Evolutionary conservation across 2,797 vertebrate species (phyloP), one percentile per base, ranked within the genome.

Genomic region (Pseudomugil tenellus): DNA sequence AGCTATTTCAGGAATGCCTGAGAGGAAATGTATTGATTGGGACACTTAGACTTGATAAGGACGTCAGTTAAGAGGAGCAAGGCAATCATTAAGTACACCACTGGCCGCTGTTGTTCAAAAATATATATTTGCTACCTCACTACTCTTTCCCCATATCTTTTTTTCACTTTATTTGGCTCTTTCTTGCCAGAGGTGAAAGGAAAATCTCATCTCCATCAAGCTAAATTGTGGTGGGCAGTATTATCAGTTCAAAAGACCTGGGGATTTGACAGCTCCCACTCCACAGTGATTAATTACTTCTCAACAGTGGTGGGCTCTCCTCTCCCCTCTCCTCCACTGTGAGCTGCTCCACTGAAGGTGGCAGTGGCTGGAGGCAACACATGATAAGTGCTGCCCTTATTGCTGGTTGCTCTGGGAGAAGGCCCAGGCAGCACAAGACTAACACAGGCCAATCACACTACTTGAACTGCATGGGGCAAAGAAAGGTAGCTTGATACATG

Each of bases 211-310:
- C 96, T 97, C 95, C 95, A 95, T 97, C 96, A 95, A 94, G 92
- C 94, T 96, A 96, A 96, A 97, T 97, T 97, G 96, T 96, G 94
- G 93, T 93, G 95, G 96, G 96, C 96, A 96, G 95, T 93, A 96
- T 96, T 97, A 97, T 98, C 96, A 96, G 96, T 95, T 94, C 93
- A 94, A 95, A 95, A 95, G 96, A 95, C 94, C 95, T 94, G 93
- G 95, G 95, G 95, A 96, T 96, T 96, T 98, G 97, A 97, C 96
- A 98, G 96, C 94, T 94, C 92, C 94, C 93, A 93, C 95, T 96
- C 95, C 95, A 96, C 95, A 94, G 95, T 98, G 97, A 98, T 98
- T 98, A 98, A 98, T 98, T 97, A 97, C 97, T 96, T 94, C 95
- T 96, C 92, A 86, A 95, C 95, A 94, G 94, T 94, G 94, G 95